Evolutionary conservation across 1,140 invertebrate species (phyloP).

Genomic region (Cylas formicarius): DNA sequence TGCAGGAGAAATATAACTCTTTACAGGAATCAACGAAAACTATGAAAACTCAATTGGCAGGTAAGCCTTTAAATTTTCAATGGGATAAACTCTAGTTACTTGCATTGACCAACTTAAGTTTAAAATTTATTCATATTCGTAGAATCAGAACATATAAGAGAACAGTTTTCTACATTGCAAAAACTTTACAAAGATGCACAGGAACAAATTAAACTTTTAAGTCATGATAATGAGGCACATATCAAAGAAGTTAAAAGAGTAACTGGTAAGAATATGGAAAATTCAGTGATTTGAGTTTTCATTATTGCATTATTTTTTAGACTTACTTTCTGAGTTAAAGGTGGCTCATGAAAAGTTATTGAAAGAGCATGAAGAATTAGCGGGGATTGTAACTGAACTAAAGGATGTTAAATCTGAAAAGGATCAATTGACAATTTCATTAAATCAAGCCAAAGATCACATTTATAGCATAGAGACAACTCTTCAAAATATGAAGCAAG

Average conservation of each 20-base stretch:
- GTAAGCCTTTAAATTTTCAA: constrained; percentile 10
- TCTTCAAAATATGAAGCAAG: constrained; percentile 1
- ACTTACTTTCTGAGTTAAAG: background rate
- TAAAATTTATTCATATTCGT: background rate
- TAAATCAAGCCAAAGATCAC: constrained; percentile 5
- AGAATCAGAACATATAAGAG: background rate
- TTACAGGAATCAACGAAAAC: constrained; percentile 8
- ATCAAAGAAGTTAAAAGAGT: background rate
- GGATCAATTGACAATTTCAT: constrained; percentile 3
- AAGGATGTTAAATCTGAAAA: constrained; percentile 8
- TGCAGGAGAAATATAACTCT: constrained; percentile 13
- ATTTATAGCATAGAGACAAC: constrained; percentile 2
- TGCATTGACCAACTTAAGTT: background rate
- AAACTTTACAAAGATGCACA: constrained; percentile 2
- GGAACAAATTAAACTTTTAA: background rate
- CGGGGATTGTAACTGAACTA: constrained; percentile 1
- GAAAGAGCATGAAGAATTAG: constrained; percentile 8
- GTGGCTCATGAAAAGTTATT: constrained; percentile 9
- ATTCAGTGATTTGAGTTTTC: background rate
- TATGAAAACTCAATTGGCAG: constrained; percentile 9
- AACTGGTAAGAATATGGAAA: background rate
- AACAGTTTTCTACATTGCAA: background rate
- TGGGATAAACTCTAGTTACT: background rate
- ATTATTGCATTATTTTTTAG: constrained; percentile 3
- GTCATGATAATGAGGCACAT: background rate